Base-by-base conservation (phyloP, 1,140 invertebrate species). In the Muscidifurax raptorellus region DNA sequence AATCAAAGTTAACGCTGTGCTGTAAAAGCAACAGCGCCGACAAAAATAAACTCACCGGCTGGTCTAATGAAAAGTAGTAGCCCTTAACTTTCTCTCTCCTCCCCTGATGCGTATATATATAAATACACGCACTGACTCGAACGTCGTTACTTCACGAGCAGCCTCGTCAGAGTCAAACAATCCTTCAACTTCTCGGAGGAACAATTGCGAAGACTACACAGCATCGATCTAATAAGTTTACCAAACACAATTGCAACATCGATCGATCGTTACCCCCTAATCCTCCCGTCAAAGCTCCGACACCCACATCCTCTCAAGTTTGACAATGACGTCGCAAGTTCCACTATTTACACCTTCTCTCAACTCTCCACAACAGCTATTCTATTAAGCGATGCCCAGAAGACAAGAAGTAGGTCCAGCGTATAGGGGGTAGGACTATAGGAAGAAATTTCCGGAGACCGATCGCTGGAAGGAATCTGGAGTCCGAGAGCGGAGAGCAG, bases 371-470 rank as follows among this genome's bases (percentile, higher is more conserved):
- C 64, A 27, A 27, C n/a, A 27, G 67, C 67, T 27, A 69, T 59
- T 59, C 52, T 59, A 59, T 59, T 59, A 59, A 59, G 52, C 67
- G 67, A 13, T 9, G 9, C 13, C 27, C 22, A 59, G 52, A n/a
- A 59, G 52, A 59, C 52, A n/a, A 59, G 52, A 59, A 59, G 22
- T 59, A n/a, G 52, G 52, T 59, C 22, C 52, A 59, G 52, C 22
- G 25, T n/a, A 30, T 30, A 69, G 25, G 1, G 22, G n/a, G 28
- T 32, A 30, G 40, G 5, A 32, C 27, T 13, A 2, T 32, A 22
- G 71, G 71, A 32, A 30, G 71, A 69, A 69, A 69, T 69, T 59
- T 59, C 52, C 52, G 52, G 52, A 59, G 22, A n/a, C 52, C 22
- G 52, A 59, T 59, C 52, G 52, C 52, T 59, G 2, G 15, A 59